Evolutionary conservation across 2,113 vertebrate genomes (phyloP), one percentile per base, ranked within the genome.

Genomic region (Penelope pileata): DNA sequence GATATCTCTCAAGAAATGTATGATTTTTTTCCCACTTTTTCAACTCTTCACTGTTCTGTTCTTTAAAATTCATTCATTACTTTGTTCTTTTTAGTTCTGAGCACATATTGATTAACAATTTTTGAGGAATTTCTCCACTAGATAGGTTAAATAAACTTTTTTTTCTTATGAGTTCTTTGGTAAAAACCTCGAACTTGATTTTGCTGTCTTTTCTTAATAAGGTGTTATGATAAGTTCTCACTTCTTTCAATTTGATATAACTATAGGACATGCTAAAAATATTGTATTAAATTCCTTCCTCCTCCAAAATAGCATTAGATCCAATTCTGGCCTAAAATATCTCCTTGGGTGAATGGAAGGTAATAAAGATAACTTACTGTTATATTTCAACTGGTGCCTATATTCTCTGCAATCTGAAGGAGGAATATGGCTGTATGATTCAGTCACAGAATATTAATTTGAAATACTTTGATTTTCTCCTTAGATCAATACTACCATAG

Each of bases 381-480:
- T 78, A 54, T 36, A 68, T 76, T 92, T 85, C 56, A 78, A 19
- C 32, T 62, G 21, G 29, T 79, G 48, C 51, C 43, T 85, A 32
- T 66, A 68, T 88, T 53, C 70, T 72, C 36, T 91, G 78, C 48
- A 64, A 36, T 73, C 62, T 76, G 62, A 84, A 86, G 56, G 29
- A 94, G 29, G 23, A 91, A 78, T 86, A 82, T 16, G 8, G 17
- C 58, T 60, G 2, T 51, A 34, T 29, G 40, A 62, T 83, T 76
- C 78, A 69, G 42, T 50, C 82, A 66, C 21, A 74, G 70, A 90
- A 88, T 88, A 90, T 62, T 79, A 73, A 88, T 94, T 76, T 88
- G 45, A 77, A 90, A 87, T 69, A 73, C 9, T 88, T 79, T 83
- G 40, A 77, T 96, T 70, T 56, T 8, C 9, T 36, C 24, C 79